A percentile compares a stretch with the other conserved stretches of the same genome.
These are phyloP conservation scores for Drosophila gunungcola DNA, from an alignment of 1,140 invertebrate species.

Conservation along the genomic window DNA sequence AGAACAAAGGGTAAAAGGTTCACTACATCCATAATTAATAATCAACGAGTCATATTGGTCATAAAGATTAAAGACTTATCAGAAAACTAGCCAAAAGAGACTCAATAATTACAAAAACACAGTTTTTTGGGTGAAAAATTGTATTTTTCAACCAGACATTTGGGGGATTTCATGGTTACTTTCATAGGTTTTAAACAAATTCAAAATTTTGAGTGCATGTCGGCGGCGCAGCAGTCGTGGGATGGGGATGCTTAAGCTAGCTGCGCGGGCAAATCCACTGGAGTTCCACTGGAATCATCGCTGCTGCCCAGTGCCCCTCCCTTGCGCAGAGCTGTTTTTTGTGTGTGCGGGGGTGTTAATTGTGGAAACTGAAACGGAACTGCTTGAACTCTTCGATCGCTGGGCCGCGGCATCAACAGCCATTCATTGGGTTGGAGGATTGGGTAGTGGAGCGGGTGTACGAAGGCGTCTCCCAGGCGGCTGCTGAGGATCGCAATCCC, in stretches of 20 bases:
- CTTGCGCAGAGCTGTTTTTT: slow-evolving; percentile 20
- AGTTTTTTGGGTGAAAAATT: slow-evolving; percentile 60
- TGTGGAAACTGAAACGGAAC: slow-evolving; percentile 52
- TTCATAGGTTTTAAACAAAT: slow-evolving; percentile 60
- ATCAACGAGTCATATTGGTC: too few species aligned
- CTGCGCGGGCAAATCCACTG: slow-evolving; percentile 40
- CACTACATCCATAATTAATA: too few species aligned
- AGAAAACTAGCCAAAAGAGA: too few species aligned
- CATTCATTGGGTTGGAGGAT: slow-evolving; percentile 13
- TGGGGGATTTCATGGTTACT: slow-evolving; percentile 53
- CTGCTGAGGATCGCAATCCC: slow-evolving; percentile 11
- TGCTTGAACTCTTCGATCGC: slow-evolving; percentile 38
- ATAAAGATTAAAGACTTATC: too few species aligned
- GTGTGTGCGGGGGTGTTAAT: slow-evolving; percentile 35
- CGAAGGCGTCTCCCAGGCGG: slow-evolving; percentile 19
- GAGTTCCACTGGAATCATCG: slow-evolving; percentile 11
- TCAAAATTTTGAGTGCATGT: slow-evolving; percentile 71
- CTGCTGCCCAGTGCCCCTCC: slow-evolving; percentile 13
- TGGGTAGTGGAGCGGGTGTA: not conserved
- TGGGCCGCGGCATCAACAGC: slow-evolving; percentile 27
- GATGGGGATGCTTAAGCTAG: not conserved
- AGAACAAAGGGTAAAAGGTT: too few species aligned
- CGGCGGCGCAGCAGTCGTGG: slow-evolving; percentile 34
- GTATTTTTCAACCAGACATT: slow-evolving; percentile 69
- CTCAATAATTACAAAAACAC: not conserved